Evolutionary conservation across 2,888 invertebrate species (phyloP).

Genomic region (Melolontha melolontha): DNA sequence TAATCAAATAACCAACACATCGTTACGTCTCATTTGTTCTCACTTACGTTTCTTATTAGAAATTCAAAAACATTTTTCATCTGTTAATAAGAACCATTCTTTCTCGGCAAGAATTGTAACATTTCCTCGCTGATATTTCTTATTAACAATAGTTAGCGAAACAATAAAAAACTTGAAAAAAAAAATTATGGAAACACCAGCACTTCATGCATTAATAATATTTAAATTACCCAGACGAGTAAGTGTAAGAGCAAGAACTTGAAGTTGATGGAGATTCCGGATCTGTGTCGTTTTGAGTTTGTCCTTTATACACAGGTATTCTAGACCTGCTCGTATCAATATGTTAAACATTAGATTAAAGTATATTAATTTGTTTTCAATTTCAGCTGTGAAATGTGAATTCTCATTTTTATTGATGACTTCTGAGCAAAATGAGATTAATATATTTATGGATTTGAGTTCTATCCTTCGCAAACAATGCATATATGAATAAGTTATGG

Average conservation of each 20-base stretch:
- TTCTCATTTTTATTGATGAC: no score
- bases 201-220: conserved; percentile 53
- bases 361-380: not conserved
- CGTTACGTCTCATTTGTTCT: no score
- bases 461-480: no score
- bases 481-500: not conserved
- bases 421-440: no score
- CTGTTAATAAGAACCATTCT: no score
- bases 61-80: no score
- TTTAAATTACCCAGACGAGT: conserved; percentile 65
- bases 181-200: conserved; percentile 45
- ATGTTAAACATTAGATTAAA: conserved; percentile 1
- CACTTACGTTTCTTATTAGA: no score
- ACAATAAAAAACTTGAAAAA: conserved; percentile 35
- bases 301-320: conserved; percentile 79
- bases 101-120: conserved; percentile 14
- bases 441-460: no score
- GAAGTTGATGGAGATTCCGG: conserved; percentile 65
- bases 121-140: not conserved
- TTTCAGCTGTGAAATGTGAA: no score
- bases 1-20: no score
- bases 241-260: conserved; percentile 65
- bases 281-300: conserved; percentile 62
- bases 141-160: conserved; percentile 15
- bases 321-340: conserved; percentile 67